Base-by-base conservation (phyloP, 2,888 invertebrate species). In the Meteorus cinctellus region DNA sequence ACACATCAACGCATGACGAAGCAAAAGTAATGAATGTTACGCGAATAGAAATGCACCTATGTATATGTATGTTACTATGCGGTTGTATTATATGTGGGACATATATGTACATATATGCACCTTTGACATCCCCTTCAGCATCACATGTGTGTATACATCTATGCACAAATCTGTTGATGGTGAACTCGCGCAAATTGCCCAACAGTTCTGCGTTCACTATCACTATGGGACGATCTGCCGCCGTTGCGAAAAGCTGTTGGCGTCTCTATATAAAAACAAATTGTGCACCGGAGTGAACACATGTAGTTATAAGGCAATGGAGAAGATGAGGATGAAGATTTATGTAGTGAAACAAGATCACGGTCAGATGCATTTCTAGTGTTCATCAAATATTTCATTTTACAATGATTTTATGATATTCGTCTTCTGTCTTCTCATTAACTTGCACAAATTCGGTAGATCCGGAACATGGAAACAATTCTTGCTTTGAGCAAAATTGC, bases 171-270 rank as follows among this genome's bases (percentile, higher is more conserved):
- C 55, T 55, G 55, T 19, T 55, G 55, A 55, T 55, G 55, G 19
- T 24, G 8, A 19, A 55, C 55, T 55, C 19, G 19, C 19, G 19
- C 19, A 19, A 55, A 63, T 63, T 63, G 63, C 63, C 16, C 63
- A 63, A 63, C 4, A 63, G 19, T 19, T 63, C n/a, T 63, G 34
- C 55, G 34, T 34, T 31, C 19, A 63, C 34, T 63, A 63, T 63
- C 63, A 19, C 63, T 63, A 29, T 34, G 14, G 34, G 34, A 69
- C 74, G 34, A 70, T 45, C 66, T 74, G 34, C 55, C 59, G 73
- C 34, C 27, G 27, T 41, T 48, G 51, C 63, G 29, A 45, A 48
- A 29, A 34, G 19, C 71, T 16, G n/a, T 55, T 16, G n/a, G 31
- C 34, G 19, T 31, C 14, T 16, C 5, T 63, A 63, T 31, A 55